A percentile compares a stretch with the other conserved stretches of the same genome.
Conservation (phyloP, 2,888 invertebrate genomes). For the Conchocele bisecta region DNA sequence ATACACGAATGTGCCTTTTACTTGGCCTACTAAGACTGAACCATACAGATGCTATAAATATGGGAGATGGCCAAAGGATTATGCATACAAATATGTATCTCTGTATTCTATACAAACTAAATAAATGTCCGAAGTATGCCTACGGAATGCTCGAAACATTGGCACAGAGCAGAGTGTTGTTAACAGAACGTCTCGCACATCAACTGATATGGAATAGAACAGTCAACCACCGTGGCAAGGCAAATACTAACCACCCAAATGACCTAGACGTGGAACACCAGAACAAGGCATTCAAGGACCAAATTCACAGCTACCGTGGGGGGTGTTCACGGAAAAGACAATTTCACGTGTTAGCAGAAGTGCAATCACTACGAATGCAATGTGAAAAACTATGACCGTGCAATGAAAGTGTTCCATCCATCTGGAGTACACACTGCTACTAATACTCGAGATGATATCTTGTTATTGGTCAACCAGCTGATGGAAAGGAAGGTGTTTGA, state of each 20-base stretch:
- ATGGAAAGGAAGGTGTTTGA: slow-evolving; percentile 11
- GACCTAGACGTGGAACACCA: slow-evolving; percentile 50
- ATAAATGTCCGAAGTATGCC: slow-evolving; percentile 46
- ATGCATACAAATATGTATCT: slow-evolving; percentile 32
- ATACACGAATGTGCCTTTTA: slow-evolving; percentile 12
- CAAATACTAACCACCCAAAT: slow-evolving; percentile 45
- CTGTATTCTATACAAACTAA: slow-evolving; percentile 19
- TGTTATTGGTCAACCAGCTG: slow-evolving; percentile 4
- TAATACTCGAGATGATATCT: slow-evolving; percentile 12
- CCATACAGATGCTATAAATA: slow-evolving; percentile 40
- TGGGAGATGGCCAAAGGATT: slow-evolving; percentile 42
- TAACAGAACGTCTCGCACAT: slow-evolving; percentile 36
- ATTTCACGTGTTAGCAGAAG: slow-evolving; percentile 37
- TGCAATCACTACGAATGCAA: neutral
- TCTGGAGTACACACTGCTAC: slow-evolving; percentile 24
- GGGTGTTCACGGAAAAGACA: slow-evolving; percentile 38
- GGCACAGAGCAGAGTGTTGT: slow-evolving; percentile 24
- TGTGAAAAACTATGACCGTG: neutral
- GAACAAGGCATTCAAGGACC: slow-evolving; percentile 46
- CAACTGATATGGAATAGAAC: slow-evolving; percentile 48
- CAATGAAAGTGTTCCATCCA: neutral
- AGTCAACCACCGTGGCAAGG: slow-evolving; percentile 39
- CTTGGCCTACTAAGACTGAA: slow-evolving; percentile 32
- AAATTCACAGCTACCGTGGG: slow-evolving; percentile 39
- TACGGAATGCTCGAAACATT: slow-evolving; percentile 45